These are phyloP conservation scores for Hyles lineata DNA, from an alignment of 2,888 invertebrate genomes.

Conservation along the genomic window DNA sequence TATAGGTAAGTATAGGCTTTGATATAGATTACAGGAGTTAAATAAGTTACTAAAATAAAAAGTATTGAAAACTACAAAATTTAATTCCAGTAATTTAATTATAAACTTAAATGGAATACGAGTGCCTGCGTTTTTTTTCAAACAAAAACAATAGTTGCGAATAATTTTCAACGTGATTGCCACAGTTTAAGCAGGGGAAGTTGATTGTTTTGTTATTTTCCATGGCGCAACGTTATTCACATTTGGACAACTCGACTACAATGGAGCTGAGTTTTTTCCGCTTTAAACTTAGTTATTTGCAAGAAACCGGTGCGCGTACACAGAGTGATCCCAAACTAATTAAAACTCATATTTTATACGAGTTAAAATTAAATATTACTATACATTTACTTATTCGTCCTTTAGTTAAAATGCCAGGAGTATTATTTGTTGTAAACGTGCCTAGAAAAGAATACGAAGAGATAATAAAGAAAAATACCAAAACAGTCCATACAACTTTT, in stretches of 20 bases:
- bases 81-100: not conserved
- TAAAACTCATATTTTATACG: not conserved
- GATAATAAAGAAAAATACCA: slow-evolving; percentile 49
- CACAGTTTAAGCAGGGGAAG: slow-evolving; percentile 48
- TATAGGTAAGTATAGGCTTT: no score
- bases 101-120: not conserved
- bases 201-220: slow-evolving; percentile 57
- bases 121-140: not conserved
- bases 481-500: slow-evolving; percentile 42
- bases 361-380: no score
- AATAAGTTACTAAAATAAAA: no score
- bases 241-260: not conserved
- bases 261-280: slow-evolving; percentile 4
- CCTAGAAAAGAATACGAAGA: slow-evolving; percentile 82
- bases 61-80: not conserved
- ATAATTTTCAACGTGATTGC: slow-evolving; percentile 34
- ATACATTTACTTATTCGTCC: not conserved
- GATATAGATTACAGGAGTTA: no score
- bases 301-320: not conserved
- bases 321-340: not conserved
- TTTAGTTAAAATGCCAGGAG: slow-evolving; percentile 75
- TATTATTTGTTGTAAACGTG: slow-evolving; percentile 84
- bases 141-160: not conserved
- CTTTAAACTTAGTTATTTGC: slow-evolving; percentile 3
- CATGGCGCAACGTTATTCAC: slow-evolving; percentile 33